phyloP scores from a whole-genome alignment of 2,797 vertebrate species.

The Rachycentron canadum region DNA sequence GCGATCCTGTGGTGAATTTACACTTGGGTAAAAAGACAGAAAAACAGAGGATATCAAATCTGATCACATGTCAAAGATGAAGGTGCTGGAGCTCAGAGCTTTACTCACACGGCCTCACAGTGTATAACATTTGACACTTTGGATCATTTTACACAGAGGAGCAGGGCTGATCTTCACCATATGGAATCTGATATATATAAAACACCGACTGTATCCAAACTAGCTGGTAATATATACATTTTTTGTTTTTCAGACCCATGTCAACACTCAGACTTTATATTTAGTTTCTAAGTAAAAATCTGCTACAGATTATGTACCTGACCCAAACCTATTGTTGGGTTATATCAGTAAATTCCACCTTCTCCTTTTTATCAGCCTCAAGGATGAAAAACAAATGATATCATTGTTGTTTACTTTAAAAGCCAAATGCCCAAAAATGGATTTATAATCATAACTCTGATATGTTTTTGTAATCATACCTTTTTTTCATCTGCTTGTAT shows the following conservation, averaged over 20 bases:
- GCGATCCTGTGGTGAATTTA: slow-evolving; percentile 50
- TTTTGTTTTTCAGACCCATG: slow-evolving; percentile 14
- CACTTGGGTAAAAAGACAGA: slow-evolving; percentile 25
- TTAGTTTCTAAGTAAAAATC: slow-evolving; percentile 17
- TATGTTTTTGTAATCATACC: not conserved
- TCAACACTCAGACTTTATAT: slow-evolving; percentile 7
- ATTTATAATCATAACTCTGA: not conserved
- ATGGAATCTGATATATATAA: slow-evolving; percentile 18
- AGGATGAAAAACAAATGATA: slow-evolving; percentile 1
- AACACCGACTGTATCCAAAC: slow-evolving; percentile 12
- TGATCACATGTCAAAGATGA: slow-evolving; percentile 69
- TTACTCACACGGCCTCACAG: slow-evolving; percentile 19
- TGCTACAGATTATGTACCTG: slow-evolving; percentile 1
- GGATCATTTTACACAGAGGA: slow-evolving; percentile 54
- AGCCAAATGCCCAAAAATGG: not conserved
- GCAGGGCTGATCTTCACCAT: slow-evolving; percentile 45
- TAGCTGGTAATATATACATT: not conserved
- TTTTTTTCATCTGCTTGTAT: not conserved
- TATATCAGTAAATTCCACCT: slow-evolving; percentile 3
- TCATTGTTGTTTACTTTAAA: slow-evolving; percentile 9
- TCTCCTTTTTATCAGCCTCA: slow-evolving; percentile 1
- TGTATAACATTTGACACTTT: slow-evolving; percentile 43
- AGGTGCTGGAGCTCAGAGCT: slow-evolving; percentile 59
- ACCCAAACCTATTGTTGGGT: not conserved
- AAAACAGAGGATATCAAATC: slow-evolving; percentile 48